These are phyloP conservation scores for Sminthopsis crassicaudata DNA, from an alignment of 2,113 vertebrate species.

Conservation along the genomic window DNA sequence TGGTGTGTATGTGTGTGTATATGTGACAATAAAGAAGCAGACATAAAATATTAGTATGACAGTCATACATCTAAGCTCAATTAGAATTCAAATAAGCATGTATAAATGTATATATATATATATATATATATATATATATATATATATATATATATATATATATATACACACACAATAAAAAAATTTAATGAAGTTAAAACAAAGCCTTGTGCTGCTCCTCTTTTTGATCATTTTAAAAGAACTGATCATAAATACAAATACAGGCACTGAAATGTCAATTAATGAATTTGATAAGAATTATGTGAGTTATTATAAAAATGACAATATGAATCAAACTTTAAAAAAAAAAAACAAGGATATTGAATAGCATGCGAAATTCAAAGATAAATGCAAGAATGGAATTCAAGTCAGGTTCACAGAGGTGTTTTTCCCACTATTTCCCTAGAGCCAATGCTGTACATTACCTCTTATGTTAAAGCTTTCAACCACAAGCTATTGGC, in stretches of 20 bases:
- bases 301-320: slow-evolving; percentile 21
- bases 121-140: not conserved
- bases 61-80: not conserved
- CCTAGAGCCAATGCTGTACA: not conserved
- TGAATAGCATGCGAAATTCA: not conserved
- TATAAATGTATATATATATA: not conserved
- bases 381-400: slow-evolving; percentile 27
- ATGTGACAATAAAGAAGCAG: no score
- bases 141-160: not conserved
- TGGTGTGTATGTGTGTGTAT: no score
- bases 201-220: slow-evolving; percentile 4
- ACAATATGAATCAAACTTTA: not conserved
- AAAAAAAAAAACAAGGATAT: not conserved
- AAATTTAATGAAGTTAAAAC: slow-evolving; percentile 42
- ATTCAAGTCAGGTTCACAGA: not conserved
- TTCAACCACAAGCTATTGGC: not conserved
- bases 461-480: not conserved
- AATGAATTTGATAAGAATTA: not conserved
- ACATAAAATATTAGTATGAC: no score
- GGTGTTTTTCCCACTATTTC: not conserved
- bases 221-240: slow-evolving; percentile 5
- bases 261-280: not conserved
- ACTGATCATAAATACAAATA: not conserved
- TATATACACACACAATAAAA: not conserved
- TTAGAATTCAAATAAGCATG: no score